Evolutionary conservation across 2,888 invertebrate species (phyloP).

Genomic region (Tribolium freemani): DNA sequence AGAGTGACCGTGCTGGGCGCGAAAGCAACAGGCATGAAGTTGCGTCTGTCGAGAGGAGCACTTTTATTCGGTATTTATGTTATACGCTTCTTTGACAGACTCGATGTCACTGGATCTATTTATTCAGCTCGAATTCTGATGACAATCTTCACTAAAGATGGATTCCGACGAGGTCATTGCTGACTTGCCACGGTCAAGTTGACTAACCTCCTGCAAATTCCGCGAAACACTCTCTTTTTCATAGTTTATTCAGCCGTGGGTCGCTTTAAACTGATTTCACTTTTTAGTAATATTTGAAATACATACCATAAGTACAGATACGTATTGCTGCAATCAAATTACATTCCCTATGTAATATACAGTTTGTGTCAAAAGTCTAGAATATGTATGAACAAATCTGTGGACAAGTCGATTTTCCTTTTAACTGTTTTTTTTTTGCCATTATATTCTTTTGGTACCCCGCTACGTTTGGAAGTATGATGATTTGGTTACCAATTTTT

Average conservation of each 20-base stretch:
- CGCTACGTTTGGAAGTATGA: no score
- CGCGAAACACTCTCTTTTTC: slow-evolving; percentile 22
- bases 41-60: slow-evolving; percentile 33
- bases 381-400: no score
- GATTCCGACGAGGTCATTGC: slow-evolving; percentile 55
- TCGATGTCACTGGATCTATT: slow-evolving; percentile 54
- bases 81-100: slow-evolving; percentile 45
- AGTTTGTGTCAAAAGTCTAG: no score
- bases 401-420: no score
- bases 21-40: slow-evolving; percentile 38
- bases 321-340: no score
- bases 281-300: not conserved
- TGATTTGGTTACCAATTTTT: no score
- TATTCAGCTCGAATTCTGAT: slow-evolving; percentile 56
- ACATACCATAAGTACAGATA: no score
- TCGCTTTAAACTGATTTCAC: not conserved
- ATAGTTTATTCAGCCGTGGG: not conserved
- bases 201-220: slow-evolving; percentile 41
- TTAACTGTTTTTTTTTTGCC: no score
- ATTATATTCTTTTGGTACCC: no score
- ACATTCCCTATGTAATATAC: no score
- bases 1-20: slow-evolving; percentile 20
- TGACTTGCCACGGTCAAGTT: slow-evolving; percentile 34
- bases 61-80: slow-evolving; percentile 43
- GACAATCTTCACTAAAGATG: slow-evolving; percentile 54